Conservation (phyloP, 2,113 vertebrate species). For the Mirounga angustirostris region DNA sequence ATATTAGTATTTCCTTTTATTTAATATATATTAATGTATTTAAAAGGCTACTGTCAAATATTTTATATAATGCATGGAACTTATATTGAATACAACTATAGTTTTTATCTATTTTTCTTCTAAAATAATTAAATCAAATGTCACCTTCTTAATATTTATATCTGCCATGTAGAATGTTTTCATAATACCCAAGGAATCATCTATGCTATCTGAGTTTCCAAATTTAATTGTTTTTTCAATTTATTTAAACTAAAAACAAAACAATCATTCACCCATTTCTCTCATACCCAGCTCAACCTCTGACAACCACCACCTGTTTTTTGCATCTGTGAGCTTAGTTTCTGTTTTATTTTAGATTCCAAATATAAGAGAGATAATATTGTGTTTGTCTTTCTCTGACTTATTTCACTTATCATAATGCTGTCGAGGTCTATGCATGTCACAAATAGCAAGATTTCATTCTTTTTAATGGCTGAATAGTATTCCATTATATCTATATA, state of each 20-base stretch:
- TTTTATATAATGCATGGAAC: not conserved
- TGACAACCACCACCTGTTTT: not conserved
- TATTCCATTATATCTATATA: not conserved
- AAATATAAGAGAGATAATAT: not conserved
- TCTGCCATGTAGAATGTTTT: not conserved
- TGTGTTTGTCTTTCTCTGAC: not conserved
- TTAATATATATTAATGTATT: not conserved
- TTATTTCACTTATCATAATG: not conserved
- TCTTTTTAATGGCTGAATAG: not conserved
- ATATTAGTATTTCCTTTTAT: not conserved
- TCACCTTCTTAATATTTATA: not conserved
- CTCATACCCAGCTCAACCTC: not conserved
- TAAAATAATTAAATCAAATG: slow-evolving; percentile 41
- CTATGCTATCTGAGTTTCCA: not conserved
- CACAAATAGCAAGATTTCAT: not conserved
- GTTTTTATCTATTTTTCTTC: not conserved
- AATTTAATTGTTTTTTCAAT: not conserved
- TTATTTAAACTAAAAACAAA: not conserved
- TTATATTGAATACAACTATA: not conserved
- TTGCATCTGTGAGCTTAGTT: not conserved
- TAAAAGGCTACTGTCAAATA: slow-evolving; percentile 22
- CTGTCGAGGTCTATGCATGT: not conserved
- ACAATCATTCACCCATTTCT: not conserved
- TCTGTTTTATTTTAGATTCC: not conserved
- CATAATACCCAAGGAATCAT: not conserved